Evolutionary conservation across 2,888 invertebrate species (phyloP).

Genomic region (Mantis religiosa): DNA sequence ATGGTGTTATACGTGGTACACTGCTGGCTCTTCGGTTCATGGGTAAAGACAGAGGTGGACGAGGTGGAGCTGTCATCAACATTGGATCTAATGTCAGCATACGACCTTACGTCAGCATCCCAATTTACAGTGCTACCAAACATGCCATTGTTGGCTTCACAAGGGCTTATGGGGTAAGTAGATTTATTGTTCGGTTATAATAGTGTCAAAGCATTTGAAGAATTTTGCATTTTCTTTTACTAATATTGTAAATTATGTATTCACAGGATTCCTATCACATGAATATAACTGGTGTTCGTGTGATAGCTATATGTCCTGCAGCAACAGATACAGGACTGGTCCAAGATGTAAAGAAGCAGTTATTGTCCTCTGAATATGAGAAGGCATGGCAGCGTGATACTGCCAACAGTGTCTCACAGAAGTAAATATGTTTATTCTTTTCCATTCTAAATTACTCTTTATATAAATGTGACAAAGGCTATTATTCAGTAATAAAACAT

Average conservation of each 20-base stretch:
- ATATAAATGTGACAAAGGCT: background rate
- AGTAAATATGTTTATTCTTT: constrained; percentile 46
- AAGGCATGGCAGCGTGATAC: constrained; percentile 69
- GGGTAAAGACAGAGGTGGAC: constrained; percentile 70
- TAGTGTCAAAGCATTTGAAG: background rate
- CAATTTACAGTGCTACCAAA: constrained; percentile 74
- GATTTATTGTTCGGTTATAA: background rate
- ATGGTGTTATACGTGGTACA: constrained; percentile 72
- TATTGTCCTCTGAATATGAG: constrained; percentile 67
- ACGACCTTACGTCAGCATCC: constrained; percentile 65
- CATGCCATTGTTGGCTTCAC: constrained; percentile 71
- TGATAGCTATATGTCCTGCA: constrained; percentile 66
- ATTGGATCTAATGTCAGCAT: constrained; percentile 68
- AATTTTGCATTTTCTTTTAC: background rate
- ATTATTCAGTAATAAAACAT: background rate
- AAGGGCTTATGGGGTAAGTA: constrained; percentile 64
- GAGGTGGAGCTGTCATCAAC: constrained; percentile 72
- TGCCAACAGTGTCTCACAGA: constrained; percentile 58
- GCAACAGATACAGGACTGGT: constrained; percentile 64
- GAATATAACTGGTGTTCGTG: constrained; percentile 65
- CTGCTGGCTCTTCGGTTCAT: constrained; percentile 69
- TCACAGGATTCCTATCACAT: constrained; percentile 67
- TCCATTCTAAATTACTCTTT: background rate
- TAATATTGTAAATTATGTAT: background rate
- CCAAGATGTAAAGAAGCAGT: constrained; percentile 64